These are phyloP conservation scores for Erithacus rubecula DNA, from an alignment of 2,797 vertebrate species.

Conservation along the genomic window DNA sequence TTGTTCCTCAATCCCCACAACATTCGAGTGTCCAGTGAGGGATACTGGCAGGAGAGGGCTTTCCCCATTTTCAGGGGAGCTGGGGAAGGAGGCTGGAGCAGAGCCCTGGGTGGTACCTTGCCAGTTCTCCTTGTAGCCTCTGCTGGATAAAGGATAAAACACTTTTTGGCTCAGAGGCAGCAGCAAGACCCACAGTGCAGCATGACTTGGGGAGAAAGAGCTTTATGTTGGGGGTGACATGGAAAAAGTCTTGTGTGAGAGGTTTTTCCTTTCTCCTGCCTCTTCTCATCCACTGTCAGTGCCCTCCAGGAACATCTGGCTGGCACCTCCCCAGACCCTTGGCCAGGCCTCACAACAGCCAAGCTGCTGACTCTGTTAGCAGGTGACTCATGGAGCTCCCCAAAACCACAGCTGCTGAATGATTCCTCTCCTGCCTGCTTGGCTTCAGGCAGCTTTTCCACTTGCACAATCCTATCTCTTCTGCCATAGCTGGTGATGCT, in stretches of 20 bases:
- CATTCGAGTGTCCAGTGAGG: background rate
- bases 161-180: background rate
- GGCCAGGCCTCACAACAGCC: background rate
- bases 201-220: accelerated
- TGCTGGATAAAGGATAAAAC: background rate
- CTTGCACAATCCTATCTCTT: background rate
- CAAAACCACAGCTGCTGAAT: background rate
- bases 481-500: background rate
- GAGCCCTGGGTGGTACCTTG: background rate
- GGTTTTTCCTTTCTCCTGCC: background rate
- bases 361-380: background rate
- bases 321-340: background rate
- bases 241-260: background rate
- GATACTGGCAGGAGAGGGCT: background rate
- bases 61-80: background rate
- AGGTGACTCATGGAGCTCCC: background rate
- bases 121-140: background rate
- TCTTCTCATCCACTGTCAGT: background rate
- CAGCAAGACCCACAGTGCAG: accelerated
- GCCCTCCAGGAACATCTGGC: background rate
- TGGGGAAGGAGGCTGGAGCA: background rate
- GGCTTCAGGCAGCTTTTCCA: background rate
- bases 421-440: constrained; percentile 1
- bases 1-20: background rate
- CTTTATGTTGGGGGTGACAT: background rate